Conservation (phyloP, 2,888 invertebrate species). For the Orthosia gothica region DNA sequence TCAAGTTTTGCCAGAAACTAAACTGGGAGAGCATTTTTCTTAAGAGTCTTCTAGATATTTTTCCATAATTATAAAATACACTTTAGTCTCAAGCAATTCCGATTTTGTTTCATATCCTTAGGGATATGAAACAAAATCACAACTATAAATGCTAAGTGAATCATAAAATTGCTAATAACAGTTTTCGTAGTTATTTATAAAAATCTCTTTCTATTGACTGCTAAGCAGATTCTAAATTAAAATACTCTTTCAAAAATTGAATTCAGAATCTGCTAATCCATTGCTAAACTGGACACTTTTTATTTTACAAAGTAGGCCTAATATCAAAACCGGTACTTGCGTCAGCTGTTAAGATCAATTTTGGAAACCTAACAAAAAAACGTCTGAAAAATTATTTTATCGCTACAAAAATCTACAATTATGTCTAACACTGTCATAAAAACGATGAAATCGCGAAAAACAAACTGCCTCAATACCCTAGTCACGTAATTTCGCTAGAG, state of each 20-base stretch:
- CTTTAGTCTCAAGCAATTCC: background rate
- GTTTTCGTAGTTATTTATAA: too few species aligned
- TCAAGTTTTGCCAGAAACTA: slow-evolving; percentile 18
- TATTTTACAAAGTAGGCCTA: too few species aligned
- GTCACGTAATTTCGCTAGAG: slow-evolving; percentile 22
- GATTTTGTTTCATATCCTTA: too few species aligned
- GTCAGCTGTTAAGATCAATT: background rate
- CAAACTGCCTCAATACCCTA: slow-evolving; percentile 5
- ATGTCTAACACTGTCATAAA: slow-evolving; percentile 12
- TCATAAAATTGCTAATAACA: too few species aligned
- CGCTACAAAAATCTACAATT: background rate
- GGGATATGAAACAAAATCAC: too few species aligned
- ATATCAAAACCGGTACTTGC: background rate
- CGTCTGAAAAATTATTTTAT: background rate
- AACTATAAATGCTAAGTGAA: too few species aligned
- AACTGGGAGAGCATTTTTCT: background rate
- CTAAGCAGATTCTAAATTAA: too few species aligned
- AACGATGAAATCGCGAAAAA: slow-evolving; percentile 23
- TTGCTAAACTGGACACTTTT: too few species aligned
- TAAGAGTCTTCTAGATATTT: background rate
- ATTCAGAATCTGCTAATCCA: too few species aligned
- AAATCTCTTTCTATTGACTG: too few species aligned
- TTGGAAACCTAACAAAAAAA: background rate
- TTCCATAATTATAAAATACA: background rate
- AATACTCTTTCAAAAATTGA: too few species aligned